A percentile compares a stretch with the other conserved stretches of the same genome.
Conservation (phyloP, 2,797 vertebrate genomes). For the Simalia tracyae region DNA sequence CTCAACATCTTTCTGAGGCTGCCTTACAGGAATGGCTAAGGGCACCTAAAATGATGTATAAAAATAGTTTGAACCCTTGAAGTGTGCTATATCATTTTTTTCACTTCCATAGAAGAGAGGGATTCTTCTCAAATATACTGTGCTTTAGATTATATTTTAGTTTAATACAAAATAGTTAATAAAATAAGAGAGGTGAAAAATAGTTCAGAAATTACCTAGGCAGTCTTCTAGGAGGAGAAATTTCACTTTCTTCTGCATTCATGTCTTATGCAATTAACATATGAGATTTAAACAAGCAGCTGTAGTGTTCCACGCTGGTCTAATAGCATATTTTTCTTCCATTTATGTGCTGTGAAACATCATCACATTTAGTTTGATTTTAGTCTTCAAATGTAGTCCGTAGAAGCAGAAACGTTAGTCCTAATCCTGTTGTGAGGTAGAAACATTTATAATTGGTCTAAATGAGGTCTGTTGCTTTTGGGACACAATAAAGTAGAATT, state of each 20-base stretch:
- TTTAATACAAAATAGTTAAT: neutral
- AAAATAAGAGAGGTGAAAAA: neutral
- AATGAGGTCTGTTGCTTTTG: neutral
- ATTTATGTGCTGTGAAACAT: neutral
- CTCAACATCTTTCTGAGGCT: neutral
- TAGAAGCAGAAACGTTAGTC: neutral
- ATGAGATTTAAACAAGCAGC: neutral
- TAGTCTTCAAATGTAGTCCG: neutral
- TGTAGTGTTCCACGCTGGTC: neutral
- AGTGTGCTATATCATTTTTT: neutral
- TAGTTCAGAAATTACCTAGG: neutral
- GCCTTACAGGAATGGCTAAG: neutral
- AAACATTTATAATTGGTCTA: neutral
- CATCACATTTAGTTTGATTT: neutral
- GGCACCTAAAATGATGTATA: neutral
- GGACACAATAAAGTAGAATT: neutral
- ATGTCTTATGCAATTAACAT: neutral
- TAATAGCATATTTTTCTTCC: neutral
- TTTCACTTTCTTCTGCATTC: neutral
- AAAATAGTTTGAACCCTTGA: neutral
- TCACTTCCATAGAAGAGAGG: neutral
- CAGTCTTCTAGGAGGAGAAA: neutral
- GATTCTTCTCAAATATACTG: neutral
- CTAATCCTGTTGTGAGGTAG: neutral
- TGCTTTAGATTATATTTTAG: neutral